phyloP scores from a whole-genome alignment of 2,888 invertebrate genomes.

The Drosophila monieri region DNA sequence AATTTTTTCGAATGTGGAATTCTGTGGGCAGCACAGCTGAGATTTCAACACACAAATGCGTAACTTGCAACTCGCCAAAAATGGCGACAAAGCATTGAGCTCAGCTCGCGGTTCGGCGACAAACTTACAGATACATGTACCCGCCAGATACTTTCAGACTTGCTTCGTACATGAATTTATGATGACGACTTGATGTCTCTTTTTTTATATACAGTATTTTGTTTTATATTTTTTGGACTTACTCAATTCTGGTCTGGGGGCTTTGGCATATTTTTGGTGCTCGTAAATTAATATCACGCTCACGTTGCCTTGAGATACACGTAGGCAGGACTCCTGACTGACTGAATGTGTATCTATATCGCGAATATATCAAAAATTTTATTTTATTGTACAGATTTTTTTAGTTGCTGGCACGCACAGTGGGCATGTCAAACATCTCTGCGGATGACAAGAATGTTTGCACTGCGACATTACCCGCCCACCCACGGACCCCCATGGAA shows the following conservation, averaged over 20 bases:
- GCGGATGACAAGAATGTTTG: constrained; percentile 26
- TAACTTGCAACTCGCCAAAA: constrained; percentile 69
- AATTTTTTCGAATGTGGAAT: constrained; percentile 27
- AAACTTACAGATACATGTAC: constrained; percentile 30
- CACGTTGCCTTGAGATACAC: constrained; percentile 66
- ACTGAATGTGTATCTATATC: constrained; percentile 20
- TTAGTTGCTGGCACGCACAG: constrained; percentile 51
- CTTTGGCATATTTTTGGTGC: constrained; percentile 44
- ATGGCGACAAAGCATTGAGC: constrained; percentile 55
- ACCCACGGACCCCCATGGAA: constrained; percentile 16
- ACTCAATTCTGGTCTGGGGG: constrained; percentile 36
- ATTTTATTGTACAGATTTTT: constrained; percentile 36
- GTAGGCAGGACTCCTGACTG: constrained; percentile 9
- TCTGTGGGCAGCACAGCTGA: constrained; percentile 52
- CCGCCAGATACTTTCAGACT: constrained; percentile 35
- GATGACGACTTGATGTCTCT: constrained; percentile 28
- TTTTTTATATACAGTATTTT: constrained; percentile 3
- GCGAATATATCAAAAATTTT: constrained; percentile 20
- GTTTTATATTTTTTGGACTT: constrained; percentile 32
- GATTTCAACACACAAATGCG: constrained; percentile 55
- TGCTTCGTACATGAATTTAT: constrained; percentile 29
- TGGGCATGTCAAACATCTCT: constrained; percentile 52
- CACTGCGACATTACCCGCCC: constrained; percentile 8
- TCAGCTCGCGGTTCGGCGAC: constrained; percentile 4
- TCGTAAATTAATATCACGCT: constrained; percentile 70